Base-by-base conservation (phyloP, 1,140 invertebrate genomes). In the Dufourea novaeangliae region DNA sequence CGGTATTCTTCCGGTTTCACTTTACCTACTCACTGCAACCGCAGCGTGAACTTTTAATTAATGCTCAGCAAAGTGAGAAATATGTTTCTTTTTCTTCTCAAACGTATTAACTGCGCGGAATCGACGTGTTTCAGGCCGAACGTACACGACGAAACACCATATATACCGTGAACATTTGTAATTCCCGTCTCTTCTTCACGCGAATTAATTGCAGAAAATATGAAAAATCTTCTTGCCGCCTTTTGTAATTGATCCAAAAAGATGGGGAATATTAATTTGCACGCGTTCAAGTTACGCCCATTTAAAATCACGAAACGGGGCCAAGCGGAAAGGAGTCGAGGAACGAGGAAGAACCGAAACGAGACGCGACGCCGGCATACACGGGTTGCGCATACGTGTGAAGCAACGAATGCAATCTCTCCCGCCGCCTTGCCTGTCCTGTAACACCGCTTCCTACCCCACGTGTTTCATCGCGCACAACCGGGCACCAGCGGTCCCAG, bases 261-360 rank as follows among this genome's bases (percentile, higher is more conserved):
- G 56, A 32, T 14, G 22, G 11, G 34, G 27, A n/a, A 64, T 64
- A 54, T 50, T 27, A 54, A 37, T 71, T 41, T 7, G 22, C 1
- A 41, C 54, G 20, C 10, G 22, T n/a, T 29, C 5, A 20, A 34
- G n/a, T 41, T 29, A 57, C 14, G 14, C 52, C 57, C 56, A 77
- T 77, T 77, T 75, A 75, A 67, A 68, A 62, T 34, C 37, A 22
- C 59, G 46, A 52, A 82, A 82, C 75, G 41, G 70, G 70, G 66
- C 68, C 80, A 83, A 75, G 66, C 70, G 70, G 76, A 79, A 84
- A 70, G 69, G 70, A 79, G 77, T 61, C 78, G 68, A 72, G 68
- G 83, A 80, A 84, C 82, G 78, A 84, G 83, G 83, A 84, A 84
- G 83, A 84, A 80, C 54, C 62, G 17, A 22, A 71, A 72, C 32